Evolutionary conservation across 2,888 invertebrate species (phyloP).

Genomic region (Hypomecis punctinalis): DNA sequence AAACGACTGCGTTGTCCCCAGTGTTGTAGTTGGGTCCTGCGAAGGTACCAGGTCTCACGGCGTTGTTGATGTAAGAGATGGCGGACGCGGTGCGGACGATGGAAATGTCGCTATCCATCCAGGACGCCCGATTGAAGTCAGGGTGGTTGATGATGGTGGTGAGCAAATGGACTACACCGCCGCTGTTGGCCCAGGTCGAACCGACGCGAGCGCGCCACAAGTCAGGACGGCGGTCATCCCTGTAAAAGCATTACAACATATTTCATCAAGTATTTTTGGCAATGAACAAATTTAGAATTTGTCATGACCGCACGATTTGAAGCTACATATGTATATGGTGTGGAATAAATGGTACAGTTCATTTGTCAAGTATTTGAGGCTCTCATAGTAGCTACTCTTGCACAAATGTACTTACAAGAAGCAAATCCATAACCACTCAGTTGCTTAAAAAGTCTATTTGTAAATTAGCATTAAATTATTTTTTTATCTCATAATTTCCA

Average conservation of each 20-base stretch:
- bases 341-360: too few relatives aligned
- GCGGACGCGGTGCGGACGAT: conserved; percentile 47
- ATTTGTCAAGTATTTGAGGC: too few relatives aligned
- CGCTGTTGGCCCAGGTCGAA: conserved; percentile 40
- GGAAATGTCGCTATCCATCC: conserved; percentile 54
- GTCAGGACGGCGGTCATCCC: neutral
- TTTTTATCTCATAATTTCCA: too few relatives aligned
- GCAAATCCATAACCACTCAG: too few relatives aligned
- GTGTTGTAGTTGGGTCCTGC: conserved; percentile 56
- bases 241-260: neutral
- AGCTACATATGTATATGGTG: too few relatives aligned
- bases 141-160: conserved; percentile 19
- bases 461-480: too few relatives aligned
- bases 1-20: conserved; percentile 57
- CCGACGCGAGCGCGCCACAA: neutral
- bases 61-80: conserved; percentile 44
- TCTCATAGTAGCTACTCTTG: too few relatives aligned
- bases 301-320: too few relatives aligned
- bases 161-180: conserved; percentile 38
- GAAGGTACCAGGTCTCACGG: conserved; percentile 49
- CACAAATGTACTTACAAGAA: too few relatives aligned
- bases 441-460: too few relatives aligned
- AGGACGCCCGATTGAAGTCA: conserved; percentile 17
- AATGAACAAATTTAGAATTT: too few relatives aligned
- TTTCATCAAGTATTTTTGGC: too few relatives aligned